Percentiles rank a stretch among this genome's conserved stretches.
Evolutionary conservation across 1,140 invertebrate genomes (phyloP).

Genomic region (Saccostrea cuccullata): DNA sequence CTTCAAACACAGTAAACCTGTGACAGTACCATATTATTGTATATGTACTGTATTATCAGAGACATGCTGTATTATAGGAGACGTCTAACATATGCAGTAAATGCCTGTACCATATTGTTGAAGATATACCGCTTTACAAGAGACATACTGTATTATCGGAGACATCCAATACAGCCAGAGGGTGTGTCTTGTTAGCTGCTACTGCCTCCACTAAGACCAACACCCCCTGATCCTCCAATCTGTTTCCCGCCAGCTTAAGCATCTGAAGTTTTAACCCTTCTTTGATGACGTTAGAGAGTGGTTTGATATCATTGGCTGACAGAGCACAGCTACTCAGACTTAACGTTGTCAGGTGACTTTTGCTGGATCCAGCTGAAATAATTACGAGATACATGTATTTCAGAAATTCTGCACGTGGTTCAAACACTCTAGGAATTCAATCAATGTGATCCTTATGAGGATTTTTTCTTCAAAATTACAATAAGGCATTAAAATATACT

Average conservation of each 20-base stretch:
- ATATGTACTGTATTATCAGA: neutral
- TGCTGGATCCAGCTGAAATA: neutral
- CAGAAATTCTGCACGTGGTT: too few relatives aligned
- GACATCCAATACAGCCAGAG: conserved; percentile 68
- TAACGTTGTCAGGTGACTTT: conserved; percentile 58
- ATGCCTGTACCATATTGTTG: too few relatives aligned
- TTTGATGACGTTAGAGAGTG: conserved; percentile 62
- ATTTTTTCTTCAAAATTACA: too few relatives aligned
- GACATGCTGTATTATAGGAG: conserved; percentile 66
- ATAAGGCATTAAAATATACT: too few relatives aligned
- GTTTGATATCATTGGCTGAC: conserved; percentile 65
- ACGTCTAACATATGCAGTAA: too few relatives aligned
- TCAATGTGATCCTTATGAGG: too few relatives aligned
- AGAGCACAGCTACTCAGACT: conserved; percentile 70
- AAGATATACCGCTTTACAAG: neutral
- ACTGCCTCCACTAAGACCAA: conserved; percentile 61
- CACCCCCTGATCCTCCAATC: conserved; percentile 67
- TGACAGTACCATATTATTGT: too few relatives aligned
- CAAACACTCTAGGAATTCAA: too few relatives aligned
- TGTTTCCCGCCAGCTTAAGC: conserved; percentile 72
- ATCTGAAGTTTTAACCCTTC: conserved; percentile 66
- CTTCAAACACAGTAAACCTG: too few relatives aligned
- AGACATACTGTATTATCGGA: conserved; percentile 67
- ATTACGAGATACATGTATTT: neutral
- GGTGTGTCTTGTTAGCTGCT: conserved; percentile 57